These are phyloP conservation scores for Brachyopa scutellaris DNA, from an alignment of 2,888 invertebrate species.

Conservation along the genomic window DNA sequence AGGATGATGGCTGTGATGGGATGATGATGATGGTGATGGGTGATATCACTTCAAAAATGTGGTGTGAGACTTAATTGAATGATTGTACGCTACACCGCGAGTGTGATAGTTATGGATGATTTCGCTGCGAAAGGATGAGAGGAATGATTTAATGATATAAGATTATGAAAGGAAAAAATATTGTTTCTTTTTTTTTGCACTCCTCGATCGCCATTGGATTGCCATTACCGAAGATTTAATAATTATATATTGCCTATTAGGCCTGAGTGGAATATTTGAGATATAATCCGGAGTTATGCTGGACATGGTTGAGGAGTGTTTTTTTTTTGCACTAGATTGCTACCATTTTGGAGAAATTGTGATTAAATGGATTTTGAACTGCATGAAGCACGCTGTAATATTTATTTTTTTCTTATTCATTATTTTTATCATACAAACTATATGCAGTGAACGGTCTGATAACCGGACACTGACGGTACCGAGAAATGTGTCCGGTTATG, in stretches of 20 bases:
- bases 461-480: too few relatives aligned
- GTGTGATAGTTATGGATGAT: slow-evolving; percentile 55
- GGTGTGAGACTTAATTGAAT: slow-evolving; percentile 66
- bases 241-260: slow-evolving; percentile 42
- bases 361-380: too few relatives aligned
- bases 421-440: too few relatives aligned
- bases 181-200: slow-evolving; percentile 5
- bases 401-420: too few relatives aligned
- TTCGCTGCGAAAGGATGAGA: slow-evolving; percentile 42
- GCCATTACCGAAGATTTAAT: slow-evolving; percentile 63
- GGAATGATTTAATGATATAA: slow-evolving; percentile 65
- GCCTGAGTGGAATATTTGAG: slow-evolving; percentile 34
- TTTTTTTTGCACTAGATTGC: too few relatives aligned
- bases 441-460: too few relatives aligned
- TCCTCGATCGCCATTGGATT: slow-evolving; percentile 23
- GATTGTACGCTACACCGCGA: slow-evolving; percentile 46
- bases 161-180: slow-evolving; percentile 52
- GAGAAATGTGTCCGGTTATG: too few relatives aligned
- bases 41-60: slow-evolving; percentile 68
- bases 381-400: too few relatives aligned
- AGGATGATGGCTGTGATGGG: slow-evolving; percentile 37
- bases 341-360: too few relatives aligned
- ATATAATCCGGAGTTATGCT: neutral
- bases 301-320: too few relatives aligned
- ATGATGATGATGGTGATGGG: slow-evolving; percentile 47